Conservation (phyloP, 1,140 invertebrate species). For the Brachionus asplanchnoidis region DNA sequence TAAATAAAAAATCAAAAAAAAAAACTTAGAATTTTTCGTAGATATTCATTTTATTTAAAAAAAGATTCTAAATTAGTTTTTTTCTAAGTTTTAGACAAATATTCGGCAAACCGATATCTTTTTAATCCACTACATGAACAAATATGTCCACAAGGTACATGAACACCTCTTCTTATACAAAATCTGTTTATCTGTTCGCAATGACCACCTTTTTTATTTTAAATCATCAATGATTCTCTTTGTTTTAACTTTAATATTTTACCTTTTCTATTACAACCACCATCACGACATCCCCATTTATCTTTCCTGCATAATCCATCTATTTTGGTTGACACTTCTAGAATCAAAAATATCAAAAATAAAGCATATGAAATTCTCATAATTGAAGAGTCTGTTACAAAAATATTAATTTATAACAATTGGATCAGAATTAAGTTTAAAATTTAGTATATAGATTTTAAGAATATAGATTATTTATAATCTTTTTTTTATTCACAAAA, state of each 20-base stretch:
- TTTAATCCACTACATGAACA: neutral
- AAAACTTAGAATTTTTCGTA: no score
- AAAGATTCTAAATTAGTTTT: no score
- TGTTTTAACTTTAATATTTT: neutral
- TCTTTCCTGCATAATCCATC: neutral
- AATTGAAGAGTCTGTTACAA: no score
- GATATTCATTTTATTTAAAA: no score
- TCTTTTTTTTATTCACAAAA: no score
- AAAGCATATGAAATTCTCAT: neutral
- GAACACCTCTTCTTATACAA: neutral
- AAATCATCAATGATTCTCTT: neutral
- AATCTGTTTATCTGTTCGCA: neutral
- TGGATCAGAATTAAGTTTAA: no score
- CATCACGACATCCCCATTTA: neutral
- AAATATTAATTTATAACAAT: no score
- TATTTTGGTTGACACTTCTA: neutral
- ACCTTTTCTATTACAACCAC: neutral
- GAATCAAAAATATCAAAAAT: neutral
- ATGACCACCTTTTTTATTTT: neutral
- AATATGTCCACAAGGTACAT: neutral
- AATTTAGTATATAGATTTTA: no score
- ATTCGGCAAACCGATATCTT: neutral
- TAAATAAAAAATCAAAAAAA: no score
- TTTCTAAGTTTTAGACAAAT: neutral
- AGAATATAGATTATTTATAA: no score